Conservation (phyloP, 2,888 invertebrate genomes). For the Phaedon cochleariae region DNA sequence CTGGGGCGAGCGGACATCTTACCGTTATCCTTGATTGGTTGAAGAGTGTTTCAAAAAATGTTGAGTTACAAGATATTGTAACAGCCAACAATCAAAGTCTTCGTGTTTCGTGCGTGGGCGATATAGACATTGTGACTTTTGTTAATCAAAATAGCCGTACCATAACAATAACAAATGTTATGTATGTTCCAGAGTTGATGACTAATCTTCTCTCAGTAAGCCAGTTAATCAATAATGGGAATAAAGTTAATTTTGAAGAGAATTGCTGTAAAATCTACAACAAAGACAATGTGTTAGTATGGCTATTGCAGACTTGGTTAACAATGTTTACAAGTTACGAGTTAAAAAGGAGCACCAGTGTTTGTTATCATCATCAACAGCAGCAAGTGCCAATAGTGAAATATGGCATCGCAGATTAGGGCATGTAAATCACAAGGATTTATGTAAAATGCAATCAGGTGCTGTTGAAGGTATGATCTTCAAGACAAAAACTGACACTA, state of each 20-base stretch:
- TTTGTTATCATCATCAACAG: neutral
- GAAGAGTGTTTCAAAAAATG: neutral
- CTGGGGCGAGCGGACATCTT: slow-evolving; percentile 43
- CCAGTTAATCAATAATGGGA: slow-evolving; percentile 20
- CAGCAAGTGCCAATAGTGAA: slow-evolving; percentile 8
- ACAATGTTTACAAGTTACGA: neutral
- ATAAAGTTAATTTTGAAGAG: slow-evolving; percentile 22
- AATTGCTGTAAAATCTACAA: slow-evolving; percentile 41
- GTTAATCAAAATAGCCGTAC: neutral
- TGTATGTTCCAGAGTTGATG: slow-evolving; percentile 21
- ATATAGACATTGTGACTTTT: slow-evolving; percentile 17
- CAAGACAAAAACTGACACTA: neutral
- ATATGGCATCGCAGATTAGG: no score
- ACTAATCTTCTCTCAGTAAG: slow-evolving; percentile 31
- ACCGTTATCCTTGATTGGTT: slow-evolving; percentile 27
- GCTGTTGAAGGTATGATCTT: slow-evolving; percentile 8
- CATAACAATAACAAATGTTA: slow-evolving; percentile 15
- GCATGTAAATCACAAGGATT: slow-evolving; percentile 15
- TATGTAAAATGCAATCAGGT: no score
- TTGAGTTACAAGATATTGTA: slow-evolving; percentile 20
- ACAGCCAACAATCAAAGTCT: slow-evolving; percentile 23
- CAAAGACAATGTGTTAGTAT: slow-evolving; percentile 20
- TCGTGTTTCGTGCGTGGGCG: slow-evolving; percentile 20
- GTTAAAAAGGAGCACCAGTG: neutral
- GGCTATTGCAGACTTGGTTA: neutral